These are phyloP conservation scores for Staurois parvus DNA, from an alignment of 2,797 vertebrate species.

Conservation along the genomic window DNA sequence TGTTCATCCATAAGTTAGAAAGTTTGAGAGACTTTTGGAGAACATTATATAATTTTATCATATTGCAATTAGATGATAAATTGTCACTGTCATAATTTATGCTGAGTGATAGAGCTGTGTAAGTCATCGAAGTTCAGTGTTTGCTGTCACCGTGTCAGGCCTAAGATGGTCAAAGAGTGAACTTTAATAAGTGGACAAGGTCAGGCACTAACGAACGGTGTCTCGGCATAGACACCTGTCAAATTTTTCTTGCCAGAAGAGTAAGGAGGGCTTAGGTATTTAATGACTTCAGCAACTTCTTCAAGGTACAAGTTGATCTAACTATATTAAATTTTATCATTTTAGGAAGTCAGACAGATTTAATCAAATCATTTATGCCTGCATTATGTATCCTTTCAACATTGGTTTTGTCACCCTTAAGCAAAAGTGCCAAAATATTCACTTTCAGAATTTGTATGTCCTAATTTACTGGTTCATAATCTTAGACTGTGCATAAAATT, in stretches of 20 bases:
- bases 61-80: slow-evolving; percentile 2
- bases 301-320: slow-evolving; percentile 29
- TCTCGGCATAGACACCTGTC: slow-evolving; percentile 26
- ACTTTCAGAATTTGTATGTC: background rate
- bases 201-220: background rate
- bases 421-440: slow-evolving; percentile 14
- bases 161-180: slow-evolving; percentile 14
- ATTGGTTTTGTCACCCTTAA: slow-evolving; percentile 27
- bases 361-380: slow-evolving; percentile 35
- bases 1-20: slow-evolving; percentile 4
- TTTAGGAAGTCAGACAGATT: slow-evolving; percentile 26
- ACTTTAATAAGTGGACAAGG: slow-evolving; percentile 16
- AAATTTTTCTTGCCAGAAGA: background rate
- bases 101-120: background rate
- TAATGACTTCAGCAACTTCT: slow-evolving; percentile 44
- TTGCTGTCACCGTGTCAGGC: slow-evolving; percentile 36
- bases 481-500: background rate
- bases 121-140: background rate
- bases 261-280: background rate
- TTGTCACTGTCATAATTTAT: background rate
- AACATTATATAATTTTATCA: background rate
- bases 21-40: background rate
- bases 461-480: background rate
- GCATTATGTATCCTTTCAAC: background rate
- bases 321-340: slow-evolving; percentile 14